Conservation (phyloP, 2,113 vertebrate species). For the Synodontis membranacea region DNA sequence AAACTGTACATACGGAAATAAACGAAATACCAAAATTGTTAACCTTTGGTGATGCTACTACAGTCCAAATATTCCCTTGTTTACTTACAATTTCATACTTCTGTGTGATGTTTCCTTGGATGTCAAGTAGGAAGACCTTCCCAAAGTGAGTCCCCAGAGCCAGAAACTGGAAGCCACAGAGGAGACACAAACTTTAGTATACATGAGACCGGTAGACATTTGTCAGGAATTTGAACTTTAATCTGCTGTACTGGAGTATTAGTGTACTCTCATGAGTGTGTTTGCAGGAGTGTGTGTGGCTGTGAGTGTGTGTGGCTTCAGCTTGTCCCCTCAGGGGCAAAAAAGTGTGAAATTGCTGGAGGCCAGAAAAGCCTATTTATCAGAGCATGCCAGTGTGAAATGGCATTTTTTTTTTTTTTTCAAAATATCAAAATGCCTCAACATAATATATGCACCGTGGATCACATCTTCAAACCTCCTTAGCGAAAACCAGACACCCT, state of each 20-base stretch:
- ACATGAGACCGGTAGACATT: slow-evolving; percentile 56
- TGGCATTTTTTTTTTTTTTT: slow-evolving; percentile 68
- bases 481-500: slow-evolving; percentile 21
- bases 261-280: slow-evolving; percentile 70
- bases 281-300: slow-evolving; percentile 63
- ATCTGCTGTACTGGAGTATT: slow-evolving; percentile 76
- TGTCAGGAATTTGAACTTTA: slow-evolving; percentile 65
- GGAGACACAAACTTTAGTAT: slow-evolving; percentile 34
- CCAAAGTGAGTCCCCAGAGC: slow-evolving; percentile 96
- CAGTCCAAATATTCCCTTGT: background rate
- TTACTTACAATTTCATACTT: slow-evolving; percentile 97
- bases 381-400: slow-evolving; percentile 82
- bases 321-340: slow-evolving; percentile 68
- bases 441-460: slow-evolving; percentile 77
- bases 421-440: slow-evolving; percentile 77
- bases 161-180: slow-evolving; percentile 82
- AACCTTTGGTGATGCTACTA: background rate
- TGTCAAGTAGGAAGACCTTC: slow-evolving; percentile 93
- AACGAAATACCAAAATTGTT: background rate
- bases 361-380: slow-evolving; percentile 79
- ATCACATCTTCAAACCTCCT: slow-evolving; percentile 68
- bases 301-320: slow-evolving; percentile 45
- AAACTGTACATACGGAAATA: background rate
- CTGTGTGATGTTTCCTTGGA: slow-evolving; percentile 95
- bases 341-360: slow-evolving; percentile 78